Conservation (phyloP, 2,888 invertebrate genomes). For the Thera britannica region DNA sequence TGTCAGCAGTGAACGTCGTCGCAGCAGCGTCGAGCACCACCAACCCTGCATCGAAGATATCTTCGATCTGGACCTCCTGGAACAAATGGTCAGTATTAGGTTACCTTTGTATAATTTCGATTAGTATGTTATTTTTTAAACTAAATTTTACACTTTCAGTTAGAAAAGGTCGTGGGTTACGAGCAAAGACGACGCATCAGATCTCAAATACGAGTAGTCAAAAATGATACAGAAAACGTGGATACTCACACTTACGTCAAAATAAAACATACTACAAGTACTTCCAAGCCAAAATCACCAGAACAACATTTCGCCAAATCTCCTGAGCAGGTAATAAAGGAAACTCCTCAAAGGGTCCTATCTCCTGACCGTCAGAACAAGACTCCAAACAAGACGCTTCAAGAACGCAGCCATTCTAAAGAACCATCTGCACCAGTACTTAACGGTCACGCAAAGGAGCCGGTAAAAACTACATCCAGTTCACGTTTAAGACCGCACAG, state of each 20-base stretch:
- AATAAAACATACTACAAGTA: slow-evolving; percentile 54
- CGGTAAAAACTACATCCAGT: slow-evolving; percentile 46
- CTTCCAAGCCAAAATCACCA: slow-evolving; percentile 55
- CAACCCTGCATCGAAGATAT: slow-evolving; percentile 89
- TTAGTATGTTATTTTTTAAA: slow-evolving; percentile 47
- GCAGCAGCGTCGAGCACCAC: slow-evolving; percentile 79
- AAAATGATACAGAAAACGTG: slow-evolving; percentile 82
- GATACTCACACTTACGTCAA: slow-evolving; percentile 53
- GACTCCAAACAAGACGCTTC: slow-evolving; percentile 45
- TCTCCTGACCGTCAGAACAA: slow-evolving; percentile 61
- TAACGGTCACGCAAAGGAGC: slow-evolving; percentile 64
- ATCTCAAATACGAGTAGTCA: slow-evolving; percentile 90
- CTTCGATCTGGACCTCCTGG: slow-evolving; percentile 88
- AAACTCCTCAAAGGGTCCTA: slow-evolving; percentile 47
- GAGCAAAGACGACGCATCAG: slow-evolving; percentile 91
- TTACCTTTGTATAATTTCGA: slow-evolving; percentile 43
- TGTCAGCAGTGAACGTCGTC: slow-evolving; percentile 74
- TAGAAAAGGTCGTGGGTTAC: slow-evolving; percentile 91
- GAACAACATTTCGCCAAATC: slow-evolving; percentile 54
- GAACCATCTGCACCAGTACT: slow-evolving; percentile 46
- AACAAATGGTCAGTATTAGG: slow-evolving; percentile 86
- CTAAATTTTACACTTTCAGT: slow-evolving; percentile 73
- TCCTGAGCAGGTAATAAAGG: slow-evolving; percentile 53
- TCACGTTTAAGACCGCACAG: slow-evolving; percentile 58
- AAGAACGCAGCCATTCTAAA: slow-evolving; percentile 48